A percentile compares a stretch with the other conserved stretches of the same genome.
These are phyloP conservation scores for Pollimyrus isidori DNA, from an alignment of 2,113 vertebrate species.

Conservation along the genomic window DNA sequence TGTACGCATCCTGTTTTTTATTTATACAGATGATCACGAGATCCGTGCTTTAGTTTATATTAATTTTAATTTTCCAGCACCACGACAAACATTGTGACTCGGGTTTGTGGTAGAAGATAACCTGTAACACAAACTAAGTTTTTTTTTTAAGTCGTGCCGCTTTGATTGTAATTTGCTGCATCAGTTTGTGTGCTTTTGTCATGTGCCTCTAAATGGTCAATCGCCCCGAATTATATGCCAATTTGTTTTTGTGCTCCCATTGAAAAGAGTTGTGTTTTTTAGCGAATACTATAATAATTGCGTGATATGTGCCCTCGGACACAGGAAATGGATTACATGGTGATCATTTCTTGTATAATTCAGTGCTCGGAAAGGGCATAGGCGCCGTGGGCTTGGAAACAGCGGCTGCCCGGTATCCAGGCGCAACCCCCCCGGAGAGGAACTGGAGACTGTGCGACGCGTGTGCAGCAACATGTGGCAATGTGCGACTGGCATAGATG, in stretches of 20 bases:
- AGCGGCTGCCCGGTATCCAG: not conserved
- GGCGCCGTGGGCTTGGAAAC: not conserved
- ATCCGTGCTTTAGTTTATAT: not conserved
- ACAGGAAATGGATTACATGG: not conserved
- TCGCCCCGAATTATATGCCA: not conserved
- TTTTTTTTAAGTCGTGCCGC: not conserved
- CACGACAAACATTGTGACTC: not conserved
- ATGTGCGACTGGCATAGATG: not conserved
- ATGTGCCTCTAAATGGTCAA: not conserved
- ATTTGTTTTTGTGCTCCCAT: not conserved
- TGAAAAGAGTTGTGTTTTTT: not conserved
- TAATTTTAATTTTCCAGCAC: not conserved
- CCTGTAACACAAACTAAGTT: too few species aligned
- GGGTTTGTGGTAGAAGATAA: not conserved
- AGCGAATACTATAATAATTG: not conserved
- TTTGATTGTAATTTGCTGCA: not conserved
- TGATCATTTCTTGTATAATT: not conserved
- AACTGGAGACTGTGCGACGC: not conserved
- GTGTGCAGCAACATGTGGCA: conserved; percentile 3
- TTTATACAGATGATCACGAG: not conserved
- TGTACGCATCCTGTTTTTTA: not conserved
- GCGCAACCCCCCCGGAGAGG: not conserved
- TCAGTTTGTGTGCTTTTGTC: not conserved
- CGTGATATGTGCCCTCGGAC: not conserved
- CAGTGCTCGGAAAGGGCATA: not conserved